Evolutionary conservation across 92 coral and sea anemone species (phyloP), one percentile per base, ranked within the genome.

Genomic region (Galaxea fascicularis): DNA sequence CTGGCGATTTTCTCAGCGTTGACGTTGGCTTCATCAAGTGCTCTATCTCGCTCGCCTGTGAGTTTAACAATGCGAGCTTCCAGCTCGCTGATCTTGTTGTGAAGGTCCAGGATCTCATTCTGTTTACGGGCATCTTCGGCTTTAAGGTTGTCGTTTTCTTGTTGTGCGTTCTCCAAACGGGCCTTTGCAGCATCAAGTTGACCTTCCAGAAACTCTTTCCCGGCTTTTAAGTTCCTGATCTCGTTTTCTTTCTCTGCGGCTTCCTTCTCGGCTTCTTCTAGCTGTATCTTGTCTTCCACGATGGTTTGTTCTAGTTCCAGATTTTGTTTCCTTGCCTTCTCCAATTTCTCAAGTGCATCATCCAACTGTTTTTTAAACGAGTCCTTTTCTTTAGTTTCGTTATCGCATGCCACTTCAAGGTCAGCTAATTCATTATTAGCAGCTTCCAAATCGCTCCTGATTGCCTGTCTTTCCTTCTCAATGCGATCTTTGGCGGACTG

Each of bases 31-130:
- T 97, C 99, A 30, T 94, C 95, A 74, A 95, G 93, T 44, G 98
- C 97, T 57, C 99, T 91, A 22, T 97, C 98, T 65, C 91, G 85
- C 89, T 97, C 99, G 13, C 90, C 86, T 1, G 96, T 82, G 44
- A 95, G 84, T 49, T 88, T 94, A 16, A 93, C 95, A 25, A 97
- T 88, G 10, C 89, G 87, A 4, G 91, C 93, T 39, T 97, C 99
- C 73, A 94, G 79, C 53, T 97, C 98, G 72, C 87, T 94, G 74
- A 94, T 89, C 59, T 73, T 94, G 54, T 94, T 92, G 51, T 86
- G 87, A 81, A 94, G 67, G 62, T 94, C 98, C 0, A 92, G 91
- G 54, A 94, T 87, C 73, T 94, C 98, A 65, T 89, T 91, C 56
- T 92, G 92, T 52, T 65, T 84, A 30, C 86, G 86, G 52, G 90